phyloP scores from a whole-genome alignment of 2,113 vertebrate species.

The Vulpes lagopus region DNA sequence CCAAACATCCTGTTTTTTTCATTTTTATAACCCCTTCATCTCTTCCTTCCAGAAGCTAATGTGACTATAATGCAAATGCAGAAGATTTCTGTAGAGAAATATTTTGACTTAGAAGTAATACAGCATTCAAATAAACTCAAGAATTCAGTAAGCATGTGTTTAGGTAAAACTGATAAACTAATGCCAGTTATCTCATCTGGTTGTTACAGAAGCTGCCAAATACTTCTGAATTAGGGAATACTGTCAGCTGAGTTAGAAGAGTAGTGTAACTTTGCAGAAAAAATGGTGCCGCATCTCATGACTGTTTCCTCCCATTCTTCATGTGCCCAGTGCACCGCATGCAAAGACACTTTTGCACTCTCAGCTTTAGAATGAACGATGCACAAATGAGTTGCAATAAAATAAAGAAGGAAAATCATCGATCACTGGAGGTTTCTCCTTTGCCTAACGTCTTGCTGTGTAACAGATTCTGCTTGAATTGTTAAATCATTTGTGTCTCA shows the following conservation, averaged over 20 bases:
- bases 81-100: background rate
- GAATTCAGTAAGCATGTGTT: background rate
- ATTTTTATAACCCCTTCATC: background rate
- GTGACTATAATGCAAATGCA: background rate
- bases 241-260: no score
- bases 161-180: background rate
- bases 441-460: background rate
- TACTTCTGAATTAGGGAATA: background rate
- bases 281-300: background rate
- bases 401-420: background rate
- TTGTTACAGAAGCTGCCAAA: no score
- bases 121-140: background rate
- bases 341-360: background rate
- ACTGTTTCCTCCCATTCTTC: background rate
- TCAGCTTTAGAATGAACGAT: background rate
- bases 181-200: background rate
- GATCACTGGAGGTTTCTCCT: background rate
- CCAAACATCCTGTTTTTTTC: background rate
- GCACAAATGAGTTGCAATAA: background rate
- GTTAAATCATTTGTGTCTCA: background rate
- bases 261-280: no score
- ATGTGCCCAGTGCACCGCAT: fast-evolving
- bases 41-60: background rate
- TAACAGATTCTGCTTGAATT: background rate
- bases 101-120: background rate